Evolutionary conservation across 2,888 invertebrate species (phyloP).

Genomic region (Drosophila acutilabella): DNA sequence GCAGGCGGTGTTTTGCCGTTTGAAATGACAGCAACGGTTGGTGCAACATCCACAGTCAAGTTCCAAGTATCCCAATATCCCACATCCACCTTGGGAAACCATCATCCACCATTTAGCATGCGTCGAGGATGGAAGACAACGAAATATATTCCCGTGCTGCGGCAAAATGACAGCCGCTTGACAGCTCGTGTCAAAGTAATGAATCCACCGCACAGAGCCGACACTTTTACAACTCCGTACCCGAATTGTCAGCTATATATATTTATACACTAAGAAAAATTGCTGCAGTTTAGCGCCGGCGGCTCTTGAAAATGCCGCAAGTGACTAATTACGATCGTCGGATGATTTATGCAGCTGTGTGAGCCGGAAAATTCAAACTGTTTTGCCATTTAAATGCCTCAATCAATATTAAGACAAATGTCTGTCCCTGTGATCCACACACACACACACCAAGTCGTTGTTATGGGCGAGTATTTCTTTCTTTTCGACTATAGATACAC

Average conservation of each 20-base stretch:
- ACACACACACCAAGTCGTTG: constrained; percentile 6
- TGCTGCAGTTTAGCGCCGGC: constrained; percentile 76
- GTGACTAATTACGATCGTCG: constrained; percentile 78
- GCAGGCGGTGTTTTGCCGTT: constrained; percentile 67
- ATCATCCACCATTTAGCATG: constrained; percentile 70
- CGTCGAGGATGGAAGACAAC: constrained; percentile 51
- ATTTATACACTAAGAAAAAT: constrained; percentile 66
- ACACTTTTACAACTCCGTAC: constrained; percentile 78
- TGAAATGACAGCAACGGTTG: constrained; percentile 72
- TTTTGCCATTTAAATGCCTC: constrained; percentile 63
- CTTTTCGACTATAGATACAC: constrained; percentile 12
- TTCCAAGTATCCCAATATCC: too few species aligned
- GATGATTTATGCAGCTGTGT: constrained; percentile 77
- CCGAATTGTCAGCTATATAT: constrained; percentile 5
- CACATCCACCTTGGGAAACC: constrained; percentile 52
- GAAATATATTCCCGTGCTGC: constrained; percentile 70
- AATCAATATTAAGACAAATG: constrained; percentile 60
- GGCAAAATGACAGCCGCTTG: constrained; percentile 83
- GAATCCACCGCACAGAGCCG: constrained; percentile 83
- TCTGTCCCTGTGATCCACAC: background rate
- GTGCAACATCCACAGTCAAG: constrained; percentile 46
- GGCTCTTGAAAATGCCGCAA: constrained; percentile 58
- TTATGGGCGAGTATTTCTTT: constrained; percentile 34
- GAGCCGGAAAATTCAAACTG: constrained; percentile 59
- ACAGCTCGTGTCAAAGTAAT: constrained; percentile 84